Evolutionary conservation across 2,113 vertebrate species (phyloP).

Genomic region (Thryonomys swinderianus): DNA sequence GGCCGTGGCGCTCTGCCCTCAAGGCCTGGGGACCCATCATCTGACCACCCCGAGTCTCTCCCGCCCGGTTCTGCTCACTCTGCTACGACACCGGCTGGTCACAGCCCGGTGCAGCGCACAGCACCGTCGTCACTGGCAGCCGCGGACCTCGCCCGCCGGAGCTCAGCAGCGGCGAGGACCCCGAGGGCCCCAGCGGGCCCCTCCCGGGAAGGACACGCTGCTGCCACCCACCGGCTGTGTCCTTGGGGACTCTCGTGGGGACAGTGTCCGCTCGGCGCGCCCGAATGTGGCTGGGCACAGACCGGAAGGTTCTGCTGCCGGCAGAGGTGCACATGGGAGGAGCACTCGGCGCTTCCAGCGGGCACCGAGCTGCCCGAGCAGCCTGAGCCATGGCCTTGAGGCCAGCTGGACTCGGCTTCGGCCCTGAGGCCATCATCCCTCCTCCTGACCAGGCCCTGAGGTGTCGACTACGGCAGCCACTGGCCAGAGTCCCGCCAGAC

Average conservation of each 20-base stretch:
- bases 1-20: too few species aligned
- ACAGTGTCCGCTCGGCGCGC: not conserved
- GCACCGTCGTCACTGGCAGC: accelerated
- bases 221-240: too few species aligned
- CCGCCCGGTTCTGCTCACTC: too few species aligned
- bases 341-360: not conserved
- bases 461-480: not conserved
- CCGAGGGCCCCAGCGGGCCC: not conserved
- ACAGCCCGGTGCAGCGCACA: not conserved
- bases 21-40: too few species aligned
- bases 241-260: not conserved
- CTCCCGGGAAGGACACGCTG: not conserved
- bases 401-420: not conserved
- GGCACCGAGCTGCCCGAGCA: not conserved
- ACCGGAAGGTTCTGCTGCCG: not conserved
- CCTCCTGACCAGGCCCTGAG: not conserved
- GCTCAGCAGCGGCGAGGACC: not conserved
- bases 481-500: not conserved
- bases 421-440: not conserved
- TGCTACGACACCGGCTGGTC: not conserved
- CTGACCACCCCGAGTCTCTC: too few species aligned
- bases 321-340: not conserved
- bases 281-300: not conserved
- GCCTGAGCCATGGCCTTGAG: not conserved
- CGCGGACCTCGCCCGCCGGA: accelerated